Evolutionary conservation across 2,797 vertebrate genomes (phyloP).

Genomic region (Pangasius sanitwongsei): DNA sequence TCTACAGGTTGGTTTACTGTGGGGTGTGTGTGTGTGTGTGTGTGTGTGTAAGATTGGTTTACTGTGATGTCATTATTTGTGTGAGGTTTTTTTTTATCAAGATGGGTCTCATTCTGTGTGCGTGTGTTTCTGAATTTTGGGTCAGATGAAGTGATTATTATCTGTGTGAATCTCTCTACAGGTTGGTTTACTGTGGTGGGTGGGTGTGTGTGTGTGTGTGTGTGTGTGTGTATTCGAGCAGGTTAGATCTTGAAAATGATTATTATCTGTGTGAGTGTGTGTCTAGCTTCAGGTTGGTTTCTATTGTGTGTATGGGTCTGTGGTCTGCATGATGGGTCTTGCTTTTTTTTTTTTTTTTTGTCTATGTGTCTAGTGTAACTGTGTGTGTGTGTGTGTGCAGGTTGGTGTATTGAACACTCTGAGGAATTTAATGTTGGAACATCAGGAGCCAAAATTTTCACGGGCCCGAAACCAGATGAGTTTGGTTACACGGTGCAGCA

Average conservation of each 20-base stretch:
- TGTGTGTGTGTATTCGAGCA: background rate
- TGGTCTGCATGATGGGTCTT: background rate
- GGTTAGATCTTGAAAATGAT: no score
- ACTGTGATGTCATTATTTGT: no score
- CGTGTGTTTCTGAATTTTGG: background rate
- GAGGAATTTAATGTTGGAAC: conserved; percentile 59
- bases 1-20: background rate
- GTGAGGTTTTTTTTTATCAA: no score
- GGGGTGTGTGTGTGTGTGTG: background rate
- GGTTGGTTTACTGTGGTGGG: no score
- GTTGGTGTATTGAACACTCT: conserved; percentile 34
- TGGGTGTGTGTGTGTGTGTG: background rate
- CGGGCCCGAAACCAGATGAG: conserved; percentile 47
- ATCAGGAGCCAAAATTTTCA: conserved; percentile 57
- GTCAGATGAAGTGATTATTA: no score
- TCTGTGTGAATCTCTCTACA: no score
- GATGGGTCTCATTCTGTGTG: no score
- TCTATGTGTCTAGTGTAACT: background rate
- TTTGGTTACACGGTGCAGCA: conserved; percentile 62
- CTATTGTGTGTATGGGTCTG: background rate
- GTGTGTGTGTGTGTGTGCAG: conserved; percentile 46
- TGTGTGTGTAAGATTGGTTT: no score
- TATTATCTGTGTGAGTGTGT: background rate
- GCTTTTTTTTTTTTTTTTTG: background rate
- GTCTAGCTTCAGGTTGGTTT: background rate